A percentile compares a stretch with the other conserved stretches of the same genome.
Conservation (phyloP, 2,797 vertebrate genomes). For the Dendrocincla tyrannina region DNA sequence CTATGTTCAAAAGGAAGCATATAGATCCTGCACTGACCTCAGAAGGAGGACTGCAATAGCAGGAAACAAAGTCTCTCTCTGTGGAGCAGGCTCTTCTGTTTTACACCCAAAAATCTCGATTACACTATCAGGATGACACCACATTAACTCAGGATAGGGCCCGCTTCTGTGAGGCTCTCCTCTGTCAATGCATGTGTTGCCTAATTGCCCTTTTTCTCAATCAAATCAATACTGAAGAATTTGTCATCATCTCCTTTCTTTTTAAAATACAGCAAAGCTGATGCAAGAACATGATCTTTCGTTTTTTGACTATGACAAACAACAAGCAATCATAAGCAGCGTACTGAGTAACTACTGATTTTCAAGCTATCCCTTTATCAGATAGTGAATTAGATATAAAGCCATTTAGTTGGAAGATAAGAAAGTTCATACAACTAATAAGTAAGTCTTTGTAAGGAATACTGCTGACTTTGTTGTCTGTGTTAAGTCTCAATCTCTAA, state of each 20-base stretch:
- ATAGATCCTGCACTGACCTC: background rate
- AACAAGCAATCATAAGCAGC: background rate
- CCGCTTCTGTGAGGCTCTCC: background rate
- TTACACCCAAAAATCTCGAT: background rate
- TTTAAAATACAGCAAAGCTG: background rate
- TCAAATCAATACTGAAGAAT: background rate
- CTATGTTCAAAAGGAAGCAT: background rate
- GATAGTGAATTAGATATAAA: constrained; percentile 65
- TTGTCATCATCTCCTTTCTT: background rate
- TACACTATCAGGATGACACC: background rate
- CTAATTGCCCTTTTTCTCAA: background rate
- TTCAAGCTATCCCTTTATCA: constrained; percentile 21
- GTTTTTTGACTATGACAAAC: background rate
- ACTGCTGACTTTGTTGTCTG: constrained; percentile 61
- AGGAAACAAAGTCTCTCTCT: background rate
- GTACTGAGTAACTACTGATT: background rate
- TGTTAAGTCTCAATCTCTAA: constrained; percentile 41
- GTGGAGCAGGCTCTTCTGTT: background rate
- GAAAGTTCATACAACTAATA: constrained; percentile 63
- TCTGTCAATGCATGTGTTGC: background rate
- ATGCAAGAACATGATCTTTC: constrained; percentile 8
- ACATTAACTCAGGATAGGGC: background rate
- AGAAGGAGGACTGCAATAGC: background rate
- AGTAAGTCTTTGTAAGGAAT: constrained; percentile 65
- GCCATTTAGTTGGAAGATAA: constrained; percentile 56